These are phyloP conservation scores for Iguana delicatissima DNA, from an alignment of 2,797 vertebrate species.

Conservation along the genomic window DNA sequence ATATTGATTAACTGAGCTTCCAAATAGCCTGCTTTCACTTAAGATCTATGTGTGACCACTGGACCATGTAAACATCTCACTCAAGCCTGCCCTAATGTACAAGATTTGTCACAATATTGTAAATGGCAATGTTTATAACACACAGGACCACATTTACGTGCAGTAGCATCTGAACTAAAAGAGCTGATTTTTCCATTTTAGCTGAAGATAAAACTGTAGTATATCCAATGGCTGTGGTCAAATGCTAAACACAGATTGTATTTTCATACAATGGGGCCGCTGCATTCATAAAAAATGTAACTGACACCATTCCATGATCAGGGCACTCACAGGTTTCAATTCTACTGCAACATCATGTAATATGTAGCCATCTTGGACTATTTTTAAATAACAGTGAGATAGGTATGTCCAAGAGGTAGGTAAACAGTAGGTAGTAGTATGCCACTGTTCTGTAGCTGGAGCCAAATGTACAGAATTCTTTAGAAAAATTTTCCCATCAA, in stretches of 20 bases:
- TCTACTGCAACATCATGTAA: neutral
- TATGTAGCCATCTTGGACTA: neutral
- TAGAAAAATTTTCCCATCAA: too few species aligned
- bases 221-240: neutral
- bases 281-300: neutral
- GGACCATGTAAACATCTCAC: constrained; percentile 30
- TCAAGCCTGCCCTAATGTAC: neutral
- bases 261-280: neutral
- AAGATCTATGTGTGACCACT: constrained; percentile 9
- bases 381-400: neutral
- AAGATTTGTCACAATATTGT: constrained; percentile 18
- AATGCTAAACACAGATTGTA: neutral
- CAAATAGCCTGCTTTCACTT: constrained; percentile 24
- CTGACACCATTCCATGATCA: neutral
- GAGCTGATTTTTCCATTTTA: neutral
- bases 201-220: neutral
- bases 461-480: too few species aligned
- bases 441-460: neutral
- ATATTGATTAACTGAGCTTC: constrained; percentile 38
- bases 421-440: neutral
- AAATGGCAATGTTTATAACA: constrained; percentile 14
- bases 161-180: constrained; percentile 14
- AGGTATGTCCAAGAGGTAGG: neutral
- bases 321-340: neutral
- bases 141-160: neutral